Percentiles rank a stretch among this genome's conserved stretches.
These are phyloP conservation scores for Neoaliturus tenellus DNA, from an alignment of 2,888 invertebrate genomes.

Conservation along the genomic window DNA sequence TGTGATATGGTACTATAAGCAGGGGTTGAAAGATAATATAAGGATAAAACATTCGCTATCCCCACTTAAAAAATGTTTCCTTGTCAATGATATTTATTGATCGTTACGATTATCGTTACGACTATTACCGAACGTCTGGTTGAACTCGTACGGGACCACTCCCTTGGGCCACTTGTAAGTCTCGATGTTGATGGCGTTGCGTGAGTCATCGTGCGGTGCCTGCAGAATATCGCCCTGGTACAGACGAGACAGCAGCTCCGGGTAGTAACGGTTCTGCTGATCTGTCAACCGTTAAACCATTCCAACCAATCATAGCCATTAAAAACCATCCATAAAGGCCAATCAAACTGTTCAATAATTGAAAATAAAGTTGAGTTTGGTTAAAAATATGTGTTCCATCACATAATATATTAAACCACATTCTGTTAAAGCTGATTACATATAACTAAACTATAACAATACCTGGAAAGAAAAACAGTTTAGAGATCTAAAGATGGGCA, in stretches of 20 bases:
- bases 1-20: too few relatives aligned
- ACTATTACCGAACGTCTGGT: slow-evolving; percentile 65
- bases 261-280: slow-evolving; percentile 59
- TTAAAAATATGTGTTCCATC: not conserved
- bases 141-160: slow-evolving; percentile 66
- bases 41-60: too few relatives aligned
- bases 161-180: slow-evolving; percentile 67
- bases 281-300: too few relatives aligned
- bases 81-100: not conserved
- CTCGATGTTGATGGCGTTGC: slow-evolving; percentile 66
- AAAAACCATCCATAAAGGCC: too few relatives aligned
- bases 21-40: too few relatives aligned
- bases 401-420: not conserved
- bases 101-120: not conserved
- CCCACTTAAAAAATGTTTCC: too few relatives aligned
- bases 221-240: slow-evolving; percentile 68
- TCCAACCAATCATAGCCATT: too few relatives aligned
- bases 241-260: slow-evolving; percentile 65
- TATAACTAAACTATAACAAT: too few relatives aligned
- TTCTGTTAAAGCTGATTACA: too few relatives aligned
- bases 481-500: too few relatives aligned
- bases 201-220: slow-evolving; percentile 60
- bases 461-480: too few relatives aligned
- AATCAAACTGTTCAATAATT: not conserved
- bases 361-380: not conserved